A percentile compares a stretch with the other conserved stretches of the same genome.
These are phyloP conservation scores for Elegia similella DNA, from an alignment of 2,888 invertebrate genomes.

Conservation along the genomic window DNA sequence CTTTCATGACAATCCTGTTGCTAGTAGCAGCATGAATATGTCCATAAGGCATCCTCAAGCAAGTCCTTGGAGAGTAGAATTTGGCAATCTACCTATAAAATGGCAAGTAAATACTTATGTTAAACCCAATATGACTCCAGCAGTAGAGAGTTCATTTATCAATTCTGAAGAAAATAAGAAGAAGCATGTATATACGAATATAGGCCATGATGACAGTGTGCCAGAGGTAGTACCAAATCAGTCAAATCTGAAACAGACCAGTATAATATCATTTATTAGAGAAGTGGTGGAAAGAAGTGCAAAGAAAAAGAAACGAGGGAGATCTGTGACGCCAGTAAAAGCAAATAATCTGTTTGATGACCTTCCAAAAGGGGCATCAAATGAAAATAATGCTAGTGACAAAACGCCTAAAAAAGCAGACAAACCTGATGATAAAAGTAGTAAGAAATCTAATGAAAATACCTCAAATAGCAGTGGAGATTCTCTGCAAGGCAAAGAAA, in stretches of 20 bases:
- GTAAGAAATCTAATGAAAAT: constrained; percentile 17
- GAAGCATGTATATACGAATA: constrained; percentile 72
- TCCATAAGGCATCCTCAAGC: constrained; percentile 58
- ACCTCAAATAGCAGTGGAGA: constrained; percentile 28
- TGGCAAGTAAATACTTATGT: constrained; percentile 72
- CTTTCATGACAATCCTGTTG: constrained; percentile 69
- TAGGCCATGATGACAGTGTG: constrained; percentile 46
- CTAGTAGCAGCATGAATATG: constrained; percentile 69
- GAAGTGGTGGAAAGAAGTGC: constrained; percentile 61
- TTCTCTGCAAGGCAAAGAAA: constrained; percentile 37
- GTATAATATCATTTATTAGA: constrained; percentile 71
- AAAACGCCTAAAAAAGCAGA: constrained; percentile 32
- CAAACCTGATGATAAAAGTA: constrained; percentile 26
- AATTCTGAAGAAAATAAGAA: constrained; percentile 56
- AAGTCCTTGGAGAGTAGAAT: constrained; percentile 75
- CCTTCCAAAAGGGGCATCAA: constrained; percentile 25
- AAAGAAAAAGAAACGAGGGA: constrained; percentile 52
- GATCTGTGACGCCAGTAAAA: constrained; percentile 50
- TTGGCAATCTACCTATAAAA: constrained; percentile 64
- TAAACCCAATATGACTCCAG: constrained; percentile 76
- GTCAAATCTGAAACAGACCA: constrained; percentile 63
- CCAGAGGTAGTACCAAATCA: constrained; percentile 43
- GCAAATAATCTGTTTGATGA: constrained; percentile 49
- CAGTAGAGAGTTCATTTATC: constrained; percentile 69
- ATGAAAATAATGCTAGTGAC: constrained; percentile 22